Conservation (phyloP, 2,113 vertebrate species). For the Otolemur garnettii region DNA sequence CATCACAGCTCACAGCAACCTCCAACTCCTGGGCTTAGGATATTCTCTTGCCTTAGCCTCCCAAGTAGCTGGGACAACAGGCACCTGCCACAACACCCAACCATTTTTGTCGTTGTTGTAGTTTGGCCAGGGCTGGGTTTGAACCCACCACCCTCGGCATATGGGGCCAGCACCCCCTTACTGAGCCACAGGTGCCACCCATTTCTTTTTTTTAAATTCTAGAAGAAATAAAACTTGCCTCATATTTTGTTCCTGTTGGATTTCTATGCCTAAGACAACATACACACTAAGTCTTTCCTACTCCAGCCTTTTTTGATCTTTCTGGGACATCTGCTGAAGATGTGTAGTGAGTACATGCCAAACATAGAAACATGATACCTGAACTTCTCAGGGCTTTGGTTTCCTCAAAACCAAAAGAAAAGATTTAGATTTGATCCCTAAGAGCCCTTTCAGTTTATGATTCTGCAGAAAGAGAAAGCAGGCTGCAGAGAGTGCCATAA, state of each 20-base stretch:
- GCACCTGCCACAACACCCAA: no score
- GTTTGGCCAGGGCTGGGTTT: no score
- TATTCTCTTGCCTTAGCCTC: no score
- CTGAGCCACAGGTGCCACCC: no score
- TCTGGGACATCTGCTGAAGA: constrained; percentile 20
- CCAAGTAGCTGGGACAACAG: no score
- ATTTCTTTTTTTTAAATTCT: no score
- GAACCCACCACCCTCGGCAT: no score
- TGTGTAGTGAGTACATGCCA: constrained; percentile 19
- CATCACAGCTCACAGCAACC: no score
- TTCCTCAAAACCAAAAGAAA: constrained; percentile 76
- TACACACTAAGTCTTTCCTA: constrained; percentile 60
- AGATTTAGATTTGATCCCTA: constrained; percentile 63
- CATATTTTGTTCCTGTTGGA: constrained; percentile 24
- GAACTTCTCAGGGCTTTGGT: constrained; percentile 64
- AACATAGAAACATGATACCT: constrained; percentile 64
- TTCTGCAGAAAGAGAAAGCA: constrained; percentile 76
- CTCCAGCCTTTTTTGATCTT: constrained; percentile 40
- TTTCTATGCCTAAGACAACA: constrained; percentile 46
- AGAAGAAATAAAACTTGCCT: neutral
- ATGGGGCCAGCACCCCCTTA: no score
- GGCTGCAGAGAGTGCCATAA: constrained; percentile 38
- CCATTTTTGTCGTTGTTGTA: no score
- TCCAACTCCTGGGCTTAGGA: no score
- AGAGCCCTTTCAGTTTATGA: constrained; percentile 72